These are phyloP conservation scores for Muschampia plurimacula DNA, from an alignment of 2,888 invertebrate species.

Conservation along the genomic window DNA sequence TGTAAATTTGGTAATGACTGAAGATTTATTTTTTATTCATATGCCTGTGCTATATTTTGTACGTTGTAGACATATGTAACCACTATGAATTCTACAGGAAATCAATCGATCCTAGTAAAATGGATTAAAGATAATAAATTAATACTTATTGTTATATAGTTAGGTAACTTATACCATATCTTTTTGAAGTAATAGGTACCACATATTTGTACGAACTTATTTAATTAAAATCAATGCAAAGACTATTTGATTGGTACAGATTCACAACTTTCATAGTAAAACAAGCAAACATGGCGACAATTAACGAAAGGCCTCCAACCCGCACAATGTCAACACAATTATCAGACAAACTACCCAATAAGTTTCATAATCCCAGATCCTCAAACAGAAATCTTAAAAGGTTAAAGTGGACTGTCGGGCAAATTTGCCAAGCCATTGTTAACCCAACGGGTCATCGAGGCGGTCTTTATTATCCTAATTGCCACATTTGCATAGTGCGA, in stretches of 20 bases:
- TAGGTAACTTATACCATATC: background rate
- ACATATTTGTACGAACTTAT: background rate
- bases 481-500: constrained; percentile 75
- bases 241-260: constrained; percentile 24
- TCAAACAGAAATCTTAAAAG: constrained; percentile 51
- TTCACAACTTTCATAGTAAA: constrained; percentile 7
- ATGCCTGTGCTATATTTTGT: no score
- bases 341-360: constrained; percentile 24
- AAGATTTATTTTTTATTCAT: background rate
- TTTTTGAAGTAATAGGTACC: background rate
- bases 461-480: constrained; percentile 72
- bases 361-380: constrained; percentile 41
- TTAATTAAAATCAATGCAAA: background rate
- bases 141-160: background rate
- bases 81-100: background rate
- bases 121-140: background rate
- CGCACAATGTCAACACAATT: constrained; percentile 36
- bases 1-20: background rate
- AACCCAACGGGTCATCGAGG: constrained; percentile 55
- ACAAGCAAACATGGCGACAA: constrained; percentile 25
- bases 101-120: background rate
- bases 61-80: no score
- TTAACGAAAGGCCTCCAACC: constrained; percentile 23
- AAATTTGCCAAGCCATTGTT: constrained; percentile 63
- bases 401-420: constrained; percentile 51